Conservation (phyloP, 2,797 vertebrate species). For the Tamandua tetradactyla region DNA sequence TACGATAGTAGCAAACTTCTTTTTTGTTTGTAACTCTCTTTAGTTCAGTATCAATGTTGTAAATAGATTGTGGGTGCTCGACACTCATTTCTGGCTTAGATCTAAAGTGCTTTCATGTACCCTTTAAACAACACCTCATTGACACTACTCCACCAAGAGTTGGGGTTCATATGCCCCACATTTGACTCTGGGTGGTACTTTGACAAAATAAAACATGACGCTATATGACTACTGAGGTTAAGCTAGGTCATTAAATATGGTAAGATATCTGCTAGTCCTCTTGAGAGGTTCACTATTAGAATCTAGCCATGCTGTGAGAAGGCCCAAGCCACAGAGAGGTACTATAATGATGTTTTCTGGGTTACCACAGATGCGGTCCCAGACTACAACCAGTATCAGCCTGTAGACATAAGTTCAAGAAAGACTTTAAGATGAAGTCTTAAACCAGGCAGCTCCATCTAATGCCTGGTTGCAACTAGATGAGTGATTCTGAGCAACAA, state of each 20-base stretch:
- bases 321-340: accelerated
- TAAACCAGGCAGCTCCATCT: too few relatives aligned
- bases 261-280: background rate
- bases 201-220: background rate
- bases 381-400: background rate
- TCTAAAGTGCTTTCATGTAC: background rate
- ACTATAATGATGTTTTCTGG: background rate
- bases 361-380: background rate
- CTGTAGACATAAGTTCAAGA: background rate
- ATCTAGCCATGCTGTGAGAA: accelerated
- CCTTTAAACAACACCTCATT: background rate
- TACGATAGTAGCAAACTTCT: background rate
- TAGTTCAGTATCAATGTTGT: background rate
- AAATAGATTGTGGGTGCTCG: background rate
- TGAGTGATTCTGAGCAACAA: background rate
- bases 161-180: background rate
- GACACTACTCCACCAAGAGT: background rate
- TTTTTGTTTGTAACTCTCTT: background rate
- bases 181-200: background rate
- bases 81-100: background rate
- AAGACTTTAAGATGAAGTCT: background rate
- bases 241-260: background rate
- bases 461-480: background rate
- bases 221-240: background rate
- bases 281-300: accelerated